Base-by-base conservation (phyloP, 2,797 vertebrate species). In the Xiphorhynchus erythropygius region DNA sequence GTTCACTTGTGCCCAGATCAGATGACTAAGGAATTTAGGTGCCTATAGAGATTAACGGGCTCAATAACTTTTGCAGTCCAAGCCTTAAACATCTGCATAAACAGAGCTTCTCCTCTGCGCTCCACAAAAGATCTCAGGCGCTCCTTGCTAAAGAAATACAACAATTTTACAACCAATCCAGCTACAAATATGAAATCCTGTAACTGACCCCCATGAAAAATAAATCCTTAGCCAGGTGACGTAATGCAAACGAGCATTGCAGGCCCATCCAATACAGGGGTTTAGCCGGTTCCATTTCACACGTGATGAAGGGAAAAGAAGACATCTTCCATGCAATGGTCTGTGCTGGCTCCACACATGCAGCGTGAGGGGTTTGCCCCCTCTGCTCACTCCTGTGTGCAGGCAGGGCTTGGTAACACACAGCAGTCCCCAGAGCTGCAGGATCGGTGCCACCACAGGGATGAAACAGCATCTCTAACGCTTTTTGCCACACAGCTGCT, bases 21-120 rank as follows among this genome's bases (percentile, higher is more conserved):
- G 85, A 94, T 93, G 91, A 94, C 93, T 94, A 94, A 90, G 88
- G 87, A 96, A 94, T 90, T 89, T 28, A 71, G 82, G 77, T 94
- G 63, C 70, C 62, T 88, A 55, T 9, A 47, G 94, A 91, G 77
- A 95, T 88, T 64, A 93, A 47, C 50, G 16, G 39, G 4, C 79
- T 73, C 57, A 83, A 44, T 57, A 94, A 85, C 89, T 87, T 81
- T 33, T 47, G 53, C 76, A 65, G 85, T 33, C 68, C 3, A 22
- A 84, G 50, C 76, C 69, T 93, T 75, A 71, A 78, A 62, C 47
- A 65, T 62, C 86, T 81, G 81, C 87, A 78, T 25, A 64, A 88
- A 70, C 6, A 90, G 68, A 82, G 24, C 64, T 62, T 71, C 76
- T 84, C 56, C 55, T 62, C 33, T 9, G 10, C 21, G 23, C n/a